These are phyloP conservation scores for Labroides dimidiatus DNA, from an alignment of 2,797 vertebrate genomes.

Conservation along the genomic window DNA sequence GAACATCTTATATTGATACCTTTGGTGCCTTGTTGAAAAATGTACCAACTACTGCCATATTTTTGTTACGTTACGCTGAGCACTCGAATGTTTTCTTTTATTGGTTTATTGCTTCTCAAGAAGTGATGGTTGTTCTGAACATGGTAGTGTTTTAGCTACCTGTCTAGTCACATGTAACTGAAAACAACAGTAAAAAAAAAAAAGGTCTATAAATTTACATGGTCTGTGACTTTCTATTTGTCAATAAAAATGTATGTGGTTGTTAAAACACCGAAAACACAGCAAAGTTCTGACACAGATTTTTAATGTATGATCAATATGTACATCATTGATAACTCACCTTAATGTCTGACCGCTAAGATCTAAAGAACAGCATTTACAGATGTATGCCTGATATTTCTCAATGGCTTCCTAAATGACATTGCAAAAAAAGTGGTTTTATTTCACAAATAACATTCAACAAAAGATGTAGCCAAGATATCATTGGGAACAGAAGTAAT, in stretches of 20 bases:
- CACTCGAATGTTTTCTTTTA: conserved; percentile 86
- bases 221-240: conserved; percentile 54
- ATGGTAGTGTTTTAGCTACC: conserved; percentile 98
- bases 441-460: conserved; percentile 14
- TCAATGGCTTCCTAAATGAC: not conserved
- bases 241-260: not conserved
- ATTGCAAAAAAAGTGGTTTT: conserved; percentile 2
- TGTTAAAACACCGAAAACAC: conserved; percentile 6
- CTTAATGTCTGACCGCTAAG: conserved; percentile 10
- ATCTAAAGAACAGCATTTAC: conserved; percentile 52
- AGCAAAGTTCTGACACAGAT: conserved; percentile 9
- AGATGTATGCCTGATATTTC: not conserved
- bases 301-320: not conserved
- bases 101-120: conserved; percentile 90
- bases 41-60: conserved; percentile 91
- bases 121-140: conserved; percentile 89
- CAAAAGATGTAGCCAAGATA: conserved; percentile 12
- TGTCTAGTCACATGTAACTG: conserved; percentile 83
- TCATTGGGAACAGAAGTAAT: conserved; percentile 13
- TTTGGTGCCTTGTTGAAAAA: conserved; percentile 92
- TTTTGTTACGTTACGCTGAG: conserved; percentile 91
- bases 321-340: not conserved
- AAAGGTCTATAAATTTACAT: conserved; percentile 45
- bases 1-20: conserved; percentile 75
- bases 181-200: conserved; percentile 77